These are phyloP conservation scores for Leptogaster cylindrica DNA, from an alignment of 2,888 invertebrate genomes.

Conservation along the genomic window DNA sequence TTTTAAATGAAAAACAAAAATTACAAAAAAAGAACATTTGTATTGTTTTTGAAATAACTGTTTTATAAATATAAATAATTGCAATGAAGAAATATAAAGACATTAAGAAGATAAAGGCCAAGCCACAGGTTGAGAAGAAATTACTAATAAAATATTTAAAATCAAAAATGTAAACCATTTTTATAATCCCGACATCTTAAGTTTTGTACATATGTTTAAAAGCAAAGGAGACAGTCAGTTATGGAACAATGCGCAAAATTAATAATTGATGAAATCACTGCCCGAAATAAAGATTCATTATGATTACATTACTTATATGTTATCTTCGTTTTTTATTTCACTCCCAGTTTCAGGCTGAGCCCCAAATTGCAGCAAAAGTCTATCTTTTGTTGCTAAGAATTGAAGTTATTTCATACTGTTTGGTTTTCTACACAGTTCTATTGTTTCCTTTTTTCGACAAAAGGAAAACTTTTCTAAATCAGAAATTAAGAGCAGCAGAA, in stretches of 20 bases:
- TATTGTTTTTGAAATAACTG: constrained; percentile 34
- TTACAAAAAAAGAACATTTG: constrained; percentile 16
- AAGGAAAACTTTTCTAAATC: no score
- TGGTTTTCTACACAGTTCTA: no score
- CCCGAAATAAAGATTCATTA: constrained; percentile 40
- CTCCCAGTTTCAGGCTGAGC: no score
- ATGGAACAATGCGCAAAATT: constrained; percentile 30
- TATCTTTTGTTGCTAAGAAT: no score
- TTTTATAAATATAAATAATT: constrained; percentile 32
- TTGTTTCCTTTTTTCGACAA: no score
- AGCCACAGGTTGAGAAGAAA: not conserved
- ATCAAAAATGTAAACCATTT: constrained; percentile 35
- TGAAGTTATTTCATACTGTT: no score
- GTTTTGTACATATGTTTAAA: constrained; percentile 24
- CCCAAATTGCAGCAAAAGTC: no score
- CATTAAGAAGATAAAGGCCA: not conserved
- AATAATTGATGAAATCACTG: constrained; percentile 40
- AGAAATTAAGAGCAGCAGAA: no score
- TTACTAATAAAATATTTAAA: constrained; percentile 9
- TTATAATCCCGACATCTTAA: constrained; percentile 33
- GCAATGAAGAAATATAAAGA: constrained; percentile 5
- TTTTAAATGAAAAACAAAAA: constrained; percentile 30
- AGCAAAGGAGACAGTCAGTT: constrained; percentile 35
- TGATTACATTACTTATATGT: constrained; percentile 41
- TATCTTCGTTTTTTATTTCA: constrained; percentile 34